Base-by-base conservation (phyloP, 1,140 invertebrate genomes). In the Dermatophagoides farinae region DNA sequence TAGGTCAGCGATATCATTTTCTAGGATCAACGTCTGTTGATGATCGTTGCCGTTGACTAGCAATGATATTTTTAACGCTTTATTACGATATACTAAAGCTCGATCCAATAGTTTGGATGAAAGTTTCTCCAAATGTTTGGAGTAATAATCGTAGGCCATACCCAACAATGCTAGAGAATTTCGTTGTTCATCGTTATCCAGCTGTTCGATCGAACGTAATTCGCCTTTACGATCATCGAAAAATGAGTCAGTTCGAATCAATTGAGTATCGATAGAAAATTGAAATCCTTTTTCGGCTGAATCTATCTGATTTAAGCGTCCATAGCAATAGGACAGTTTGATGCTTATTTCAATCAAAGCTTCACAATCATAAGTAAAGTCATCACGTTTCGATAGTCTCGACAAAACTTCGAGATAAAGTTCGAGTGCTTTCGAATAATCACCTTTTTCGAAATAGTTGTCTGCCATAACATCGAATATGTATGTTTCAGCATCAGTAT, bases 391-490 rank as follows among this genome's bases (percentile, higher is more conserved):
- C 63, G 88, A 73, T 41, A 88, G 72, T 65, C 72, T 78, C 70
- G 84, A 80, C 72, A 90, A 80, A 1, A 91, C 84, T 52, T 78
- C 77, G 14, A 82, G 75, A 74, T 88, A 93, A 23, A 95, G 71
- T 58, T 78, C 78, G 70, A 92, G 83, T 9, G 89, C 86, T 73
- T 89, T 90, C 64, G 79, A 74, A 66, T 81, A 80, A 62, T 91
- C 77, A 49, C 79, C 79, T 52, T 75, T 74, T 66, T 85, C 77
- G 67, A 88, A 80, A 16, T 88, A 86, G 50, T 92, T 74, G 74
- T 93, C 91, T 8, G 88, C 89, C 79, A 96, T 80, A 8, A 88
- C 67, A 75, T 93, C 88, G 69, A 84, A 90, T 60, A 91, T 81
- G 67, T 91, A 90, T 10, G 85, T 83, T 52, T 88, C 74, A 31